Percentiles rank a stretch among this genome's conserved stretches.
Conservation (phyloP, 2,888 invertebrate genomes). For the Nematopogon swammerdamellus region DNA sequence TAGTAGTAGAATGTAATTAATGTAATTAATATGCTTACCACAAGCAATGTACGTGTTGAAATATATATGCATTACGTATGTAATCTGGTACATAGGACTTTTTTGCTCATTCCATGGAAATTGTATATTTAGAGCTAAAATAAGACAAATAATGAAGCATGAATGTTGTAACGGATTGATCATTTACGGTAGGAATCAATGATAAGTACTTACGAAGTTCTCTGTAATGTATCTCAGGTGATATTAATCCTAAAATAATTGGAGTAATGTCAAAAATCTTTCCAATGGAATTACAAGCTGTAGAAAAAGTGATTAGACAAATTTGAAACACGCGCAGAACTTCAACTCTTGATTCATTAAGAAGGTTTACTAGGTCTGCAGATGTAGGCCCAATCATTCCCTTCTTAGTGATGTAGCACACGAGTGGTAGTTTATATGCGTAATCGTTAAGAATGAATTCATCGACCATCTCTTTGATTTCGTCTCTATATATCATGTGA, state of each 20-base stretch:
- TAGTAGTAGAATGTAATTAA: no score
- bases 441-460: neutral
- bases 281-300: no score
- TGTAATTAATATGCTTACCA: neutral
- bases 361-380: neutral
- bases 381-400: neutral
- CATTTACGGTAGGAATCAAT: neutral
- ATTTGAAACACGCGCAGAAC: no score
- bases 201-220: neutral
- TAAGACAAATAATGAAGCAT: neutral
- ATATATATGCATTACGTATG: neutral
- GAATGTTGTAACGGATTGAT: neutral
- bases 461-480: neutral
- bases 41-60: neutral
- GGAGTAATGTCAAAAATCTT: neutral
- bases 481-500: neutral
- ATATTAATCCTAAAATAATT: neutral
- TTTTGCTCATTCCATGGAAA: neutral
- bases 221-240: neutral
- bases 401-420: neutral
- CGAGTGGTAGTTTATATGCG: neutral
- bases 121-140: neutral
- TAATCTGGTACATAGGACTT: neutral
- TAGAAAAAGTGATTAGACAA: no score
- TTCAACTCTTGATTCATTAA: no score